Conservation (phyloP, 2,113 vertebrate species). For the Syngnathus typhle region DNA sequence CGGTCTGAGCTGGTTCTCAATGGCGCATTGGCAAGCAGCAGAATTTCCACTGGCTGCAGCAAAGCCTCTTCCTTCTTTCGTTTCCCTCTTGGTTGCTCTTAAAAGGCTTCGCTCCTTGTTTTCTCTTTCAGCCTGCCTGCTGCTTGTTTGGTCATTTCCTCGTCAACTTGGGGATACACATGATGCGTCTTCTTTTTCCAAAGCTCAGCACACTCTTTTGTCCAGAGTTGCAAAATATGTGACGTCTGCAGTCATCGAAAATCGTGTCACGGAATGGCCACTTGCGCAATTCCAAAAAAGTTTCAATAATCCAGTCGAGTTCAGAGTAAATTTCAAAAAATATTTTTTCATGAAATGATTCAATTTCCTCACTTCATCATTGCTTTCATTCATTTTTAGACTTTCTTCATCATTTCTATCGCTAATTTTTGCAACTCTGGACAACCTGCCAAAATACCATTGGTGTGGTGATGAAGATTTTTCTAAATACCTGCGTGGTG, state of each 20-base stretch:
- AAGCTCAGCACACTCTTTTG: not conserved
- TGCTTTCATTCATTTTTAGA: too few relatives aligned
- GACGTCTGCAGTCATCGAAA: not conserved
- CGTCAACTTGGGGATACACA: constrained; percentile 4
- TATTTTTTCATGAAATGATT: not conserved
- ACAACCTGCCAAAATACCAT: not conserved
- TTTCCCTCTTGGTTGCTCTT: constrained; percentile 40
- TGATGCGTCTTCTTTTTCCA: constrained; percentile 5
- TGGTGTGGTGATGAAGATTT: not conserved
- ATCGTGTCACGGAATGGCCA: not conserved
- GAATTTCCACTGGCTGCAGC: constrained; percentile 46
- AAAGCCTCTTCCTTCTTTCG: constrained; percentile 49
- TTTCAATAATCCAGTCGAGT: not conserved
- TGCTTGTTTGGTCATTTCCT: constrained; percentile 15
- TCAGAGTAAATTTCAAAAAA: not conserved
- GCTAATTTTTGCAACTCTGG: not conserved
- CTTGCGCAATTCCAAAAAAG: not conserved
- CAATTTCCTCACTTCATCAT: not conserved
- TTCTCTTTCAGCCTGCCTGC: constrained; percentile 18
- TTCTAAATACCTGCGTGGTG: not conserved
- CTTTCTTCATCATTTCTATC: not conserved
- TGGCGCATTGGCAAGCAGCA: constrained; percentile 10
- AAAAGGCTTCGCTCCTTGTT: constrained; percentile 7
- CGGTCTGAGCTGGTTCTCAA: constrained; percentile 49
- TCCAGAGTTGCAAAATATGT: not conserved